phyloP scores from a whole-genome alignment of 2,113 vertebrate species.

The Hippolais icterina region DNA sequence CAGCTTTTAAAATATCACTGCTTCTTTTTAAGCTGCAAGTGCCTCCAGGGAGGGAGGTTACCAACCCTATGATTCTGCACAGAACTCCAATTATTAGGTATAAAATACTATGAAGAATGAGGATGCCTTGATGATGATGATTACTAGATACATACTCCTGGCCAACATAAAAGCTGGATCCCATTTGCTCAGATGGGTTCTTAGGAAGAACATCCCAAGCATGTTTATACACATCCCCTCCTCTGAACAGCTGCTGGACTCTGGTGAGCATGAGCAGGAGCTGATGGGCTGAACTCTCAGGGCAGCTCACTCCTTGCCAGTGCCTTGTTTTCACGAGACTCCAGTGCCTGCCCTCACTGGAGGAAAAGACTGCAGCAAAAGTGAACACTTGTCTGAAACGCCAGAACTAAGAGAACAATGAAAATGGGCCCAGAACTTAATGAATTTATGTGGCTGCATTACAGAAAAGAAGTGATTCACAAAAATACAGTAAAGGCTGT shows the following conservation, averaged over 20 bases:
- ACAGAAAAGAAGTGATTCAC: background rate
- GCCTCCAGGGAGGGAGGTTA: slow-evolving; percentile 44
- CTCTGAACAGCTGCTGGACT: background rate
- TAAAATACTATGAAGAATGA: background rate
- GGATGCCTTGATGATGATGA: background rate
- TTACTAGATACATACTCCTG: background rate
- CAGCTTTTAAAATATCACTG: slow-evolving; percentile 42
- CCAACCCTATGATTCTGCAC: background rate
- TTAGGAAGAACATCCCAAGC: background rate
- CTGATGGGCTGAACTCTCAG: too few relatives aligned
- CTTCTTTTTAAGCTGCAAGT: background rate
- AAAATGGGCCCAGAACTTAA: background rate
- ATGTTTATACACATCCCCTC: background rate
- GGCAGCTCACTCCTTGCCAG: background rate
- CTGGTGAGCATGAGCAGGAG: too few relatives aligned
- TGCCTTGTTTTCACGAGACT: background rate
- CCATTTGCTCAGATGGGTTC: background rate
- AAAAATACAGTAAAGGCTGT: background rate
- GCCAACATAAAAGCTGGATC: background rate
- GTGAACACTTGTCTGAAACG: background rate
- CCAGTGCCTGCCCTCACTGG: background rate
- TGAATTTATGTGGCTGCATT: background rate
- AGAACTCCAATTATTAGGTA: background rate
- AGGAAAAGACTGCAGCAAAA: background rate
- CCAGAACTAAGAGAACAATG: background rate